phyloP scores from a whole-genome alignment of 2,888 invertebrate species.

The Mythimna ferrago region DNA sequence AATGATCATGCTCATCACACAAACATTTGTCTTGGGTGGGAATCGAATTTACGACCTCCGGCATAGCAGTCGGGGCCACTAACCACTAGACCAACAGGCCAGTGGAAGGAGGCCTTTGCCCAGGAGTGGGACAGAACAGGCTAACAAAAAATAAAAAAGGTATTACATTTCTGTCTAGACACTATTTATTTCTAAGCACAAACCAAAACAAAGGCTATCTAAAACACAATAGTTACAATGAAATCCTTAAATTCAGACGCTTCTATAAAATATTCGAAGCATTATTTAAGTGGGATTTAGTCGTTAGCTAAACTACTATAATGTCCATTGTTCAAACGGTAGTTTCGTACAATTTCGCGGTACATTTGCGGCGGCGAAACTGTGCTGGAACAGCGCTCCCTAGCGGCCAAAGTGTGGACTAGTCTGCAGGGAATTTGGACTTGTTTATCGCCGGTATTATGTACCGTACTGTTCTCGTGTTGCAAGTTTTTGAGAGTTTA shows the following conservation, averaged over 20 bases:
- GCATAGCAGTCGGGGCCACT: too few relatives aligned
- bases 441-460: constrained; percentile 59
- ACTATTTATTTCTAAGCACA: not conserved
- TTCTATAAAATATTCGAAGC: constrained; percentile 70
- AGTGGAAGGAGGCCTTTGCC: too few relatives aligned
- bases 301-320: constrained; percentile 79
- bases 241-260: constrained; percentile 54
- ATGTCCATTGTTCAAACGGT: constrained; percentile 78
- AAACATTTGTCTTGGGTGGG: too few relatives aligned
- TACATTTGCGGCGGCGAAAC: constrained; percentile 75
- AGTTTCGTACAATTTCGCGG: constrained; percentile 78
- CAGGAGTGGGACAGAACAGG: too few relatives aligned
- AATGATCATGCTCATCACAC: too few relatives aligned
- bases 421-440: constrained; percentile 55
- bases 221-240: constrained; percentile 49
- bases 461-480: constrained; percentile 43
- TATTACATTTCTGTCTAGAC: not conserved
- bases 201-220: constrained; percentile 18
- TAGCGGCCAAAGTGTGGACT: constrained; percentile 58
- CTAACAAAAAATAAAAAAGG: too few relatives aligned
- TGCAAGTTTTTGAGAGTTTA: constrained; percentile 42
- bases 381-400: constrained; percentile 64
- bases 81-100: too few relatives aligned
- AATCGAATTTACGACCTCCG: too few relatives aligned
- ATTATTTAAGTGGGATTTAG: constrained; percentile 76